Evolutionary conservation across 2,888 invertebrate genomes (phyloP), one percentile per base, ranked within the genome.

Genomic region (Lucinisca nassula): DNA sequence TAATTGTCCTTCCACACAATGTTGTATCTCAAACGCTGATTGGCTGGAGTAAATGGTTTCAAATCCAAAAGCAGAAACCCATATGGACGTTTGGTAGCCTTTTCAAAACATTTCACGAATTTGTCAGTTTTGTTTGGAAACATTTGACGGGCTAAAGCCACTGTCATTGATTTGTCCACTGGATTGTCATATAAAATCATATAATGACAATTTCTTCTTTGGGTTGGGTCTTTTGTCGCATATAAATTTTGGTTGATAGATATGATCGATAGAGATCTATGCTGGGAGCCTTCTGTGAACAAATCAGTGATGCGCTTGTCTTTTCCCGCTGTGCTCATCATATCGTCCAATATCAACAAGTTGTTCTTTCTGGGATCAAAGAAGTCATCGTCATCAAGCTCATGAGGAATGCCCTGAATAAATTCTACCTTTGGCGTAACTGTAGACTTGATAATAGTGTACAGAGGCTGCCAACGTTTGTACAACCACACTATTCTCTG

Each of bases 271-370:
- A 81, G 27, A n/a, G 51, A 55, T 37, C 81, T 51, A 37, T 81
- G 55, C 27, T 74, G 73, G 30, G 51, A 55, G 10, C 81, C 58
- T 45, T 81, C 81, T 3, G 81, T 81, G 27, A 81, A 81, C 38
- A 81, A 61, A 38, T 81, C 82, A 4, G 75, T 82, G 49, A 82
- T 76, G 30, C 32, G 21, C 37, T 77, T 17, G 38, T 58, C 35
- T 27, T 76, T 76, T 24, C 76, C 49, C 24, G 51, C 27, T 35
- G 12, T 35, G 12, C 49, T 49, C 21, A 49, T 3, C 35, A 76
- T 30, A 38, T 81, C 74, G 24, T 81, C 81, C 24, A 81, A 14
- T 17, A 81, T 40, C n/a, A 74, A 12, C 17, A 81, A 14, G 24
- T 81, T 74, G n/a, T 55, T 81, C 0, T 74, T 1, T 58, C 37